Evolutionary conservation across 2,797 vertebrate species (phyloP).

Genomic region (Ptychadena robeensis): DNA sequence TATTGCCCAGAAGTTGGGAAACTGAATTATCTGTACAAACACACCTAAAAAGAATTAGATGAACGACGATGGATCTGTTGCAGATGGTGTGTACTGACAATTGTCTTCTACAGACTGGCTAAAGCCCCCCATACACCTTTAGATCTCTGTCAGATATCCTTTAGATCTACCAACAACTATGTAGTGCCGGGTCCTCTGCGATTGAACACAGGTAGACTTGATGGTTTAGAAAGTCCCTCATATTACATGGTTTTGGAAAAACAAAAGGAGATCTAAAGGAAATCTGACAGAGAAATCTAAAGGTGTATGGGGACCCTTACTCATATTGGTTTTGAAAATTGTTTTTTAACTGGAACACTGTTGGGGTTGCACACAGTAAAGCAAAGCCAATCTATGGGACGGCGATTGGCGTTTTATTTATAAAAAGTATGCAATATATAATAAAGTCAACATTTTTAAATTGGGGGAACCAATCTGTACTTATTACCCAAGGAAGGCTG

Average conservation of each 20-base stretch:
- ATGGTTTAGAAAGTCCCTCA: too few relatives aligned
- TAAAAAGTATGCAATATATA: neutral
- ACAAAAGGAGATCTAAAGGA: too few relatives aligned
- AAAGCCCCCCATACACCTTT: too few relatives aligned
- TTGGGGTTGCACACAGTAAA: neutral
- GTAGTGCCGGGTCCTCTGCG: too few relatives aligned
- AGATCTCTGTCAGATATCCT: too few relatives aligned
- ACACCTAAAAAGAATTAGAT: constrained; percentile 49
- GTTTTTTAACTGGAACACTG: neutral
- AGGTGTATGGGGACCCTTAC: too few relatives aligned
- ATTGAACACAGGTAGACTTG: too few relatives aligned
- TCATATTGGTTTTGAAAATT: neutral
- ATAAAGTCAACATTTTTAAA: neutral
- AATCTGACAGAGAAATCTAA: too few relatives aligned
- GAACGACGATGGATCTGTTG: neutral
- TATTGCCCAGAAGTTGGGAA: constrained; percentile 29
- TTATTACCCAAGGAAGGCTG: neutral
- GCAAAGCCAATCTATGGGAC: neutral
- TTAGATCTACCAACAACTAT: too few relatives aligned
- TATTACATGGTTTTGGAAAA: too few relatives aligned
- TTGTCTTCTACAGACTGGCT: neutral
- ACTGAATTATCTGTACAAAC: constrained; percentile 44
- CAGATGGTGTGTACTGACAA: neutral
- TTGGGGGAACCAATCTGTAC: neutral
- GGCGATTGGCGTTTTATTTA: neutral